Evolutionary conservation across 2,888 invertebrate species (phyloP), one percentile per base, ranked within the genome.

Genomic region (Margaritifera margaritifera): DNA sequence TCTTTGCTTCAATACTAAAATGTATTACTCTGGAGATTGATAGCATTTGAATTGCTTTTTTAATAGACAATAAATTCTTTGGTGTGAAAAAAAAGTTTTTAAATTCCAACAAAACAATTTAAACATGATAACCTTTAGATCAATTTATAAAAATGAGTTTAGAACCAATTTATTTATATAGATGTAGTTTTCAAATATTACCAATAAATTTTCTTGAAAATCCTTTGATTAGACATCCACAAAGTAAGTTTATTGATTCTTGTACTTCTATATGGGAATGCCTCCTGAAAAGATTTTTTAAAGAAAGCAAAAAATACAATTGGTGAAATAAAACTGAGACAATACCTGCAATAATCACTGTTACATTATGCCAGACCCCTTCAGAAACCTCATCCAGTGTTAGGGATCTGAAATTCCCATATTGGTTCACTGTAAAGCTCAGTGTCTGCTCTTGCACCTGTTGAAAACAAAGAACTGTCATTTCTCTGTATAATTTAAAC

Each of bases 281-380:
- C 15, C 42, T 15, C 42, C 2, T 62, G 52, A 18, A 51, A 27
- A 62, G 62, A 20, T 42, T 24, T 24, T 42, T 27, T 6, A 60
- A 51, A 60, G 18, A 60, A 22, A 20, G 20, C 11, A 6, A 27
- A 60, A 42, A 42, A 42, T 42, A 42, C 42, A 42, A 42, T 2
- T 15, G 15, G 42, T 42, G 42, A 15, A 15, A 42, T 15, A 42
- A 42, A 42, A 42, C 42, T 31, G 31, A 42, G 1, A 42, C 11
- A 11, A 42, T 42, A 42, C 42, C 42, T 42, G 42, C 3, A 42
- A 42, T 42, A 42, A 42, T 42, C 42, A 42, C 90, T 0, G 95
- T 95, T 6, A 97, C 91, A 86, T 95, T 96, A 88, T 97, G 97
- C 97, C 97, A 97, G 64, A 92, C 92, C 6, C 97, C 96, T 90